These are phyloP conservation scores for Anagyrus pseudococci DNA, from an alignment of 2,888 invertebrate genomes.

Conservation along the genomic window DNA sequence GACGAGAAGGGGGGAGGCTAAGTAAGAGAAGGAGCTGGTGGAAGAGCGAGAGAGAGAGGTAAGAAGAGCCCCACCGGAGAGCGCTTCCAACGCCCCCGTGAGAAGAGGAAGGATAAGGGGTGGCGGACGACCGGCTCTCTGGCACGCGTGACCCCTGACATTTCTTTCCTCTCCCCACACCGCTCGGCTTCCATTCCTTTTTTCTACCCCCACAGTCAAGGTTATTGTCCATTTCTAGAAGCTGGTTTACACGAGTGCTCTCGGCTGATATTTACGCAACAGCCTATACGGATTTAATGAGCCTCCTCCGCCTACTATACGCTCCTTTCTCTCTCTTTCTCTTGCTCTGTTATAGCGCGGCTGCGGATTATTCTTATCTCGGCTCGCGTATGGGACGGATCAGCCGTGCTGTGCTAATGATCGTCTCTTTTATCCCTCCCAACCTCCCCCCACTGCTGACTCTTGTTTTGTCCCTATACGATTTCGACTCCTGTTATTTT, in stretches of 20 bases:
- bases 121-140: neutral
- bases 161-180: constrained; percentile 4
- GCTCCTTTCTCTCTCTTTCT: neutral
- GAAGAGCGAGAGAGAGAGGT: neutral
- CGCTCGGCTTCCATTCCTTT: too few species aligned
- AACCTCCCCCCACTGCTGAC: too few species aligned
- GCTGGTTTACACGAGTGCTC: constrained; percentile 20
- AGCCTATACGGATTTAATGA: constrained; percentile 18
- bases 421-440: neutral
- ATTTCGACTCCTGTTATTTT: too few species aligned
- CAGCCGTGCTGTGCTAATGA: constrained; percentile 6
- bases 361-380: constrained; percentile 22
- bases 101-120: neutral
- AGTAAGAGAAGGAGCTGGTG: neutral
- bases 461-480: too few species aligned
- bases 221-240: constrained; percentile 41
- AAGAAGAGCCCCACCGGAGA: neutral
- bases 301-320: neutral
- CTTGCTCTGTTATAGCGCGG: too few species aligned
- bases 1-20: constrained; percentile 4
- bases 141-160: constrained; percentile 40
- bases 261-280: constrained; percentile 41
- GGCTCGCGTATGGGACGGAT: constrained; percentile 1
- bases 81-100: constrained; percentile 1
- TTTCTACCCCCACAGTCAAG: constrained; percentile 40